Conservation (phyloP, 2,113 vertebrate genomes). For the Megaptera novaeangliae region DNA sequence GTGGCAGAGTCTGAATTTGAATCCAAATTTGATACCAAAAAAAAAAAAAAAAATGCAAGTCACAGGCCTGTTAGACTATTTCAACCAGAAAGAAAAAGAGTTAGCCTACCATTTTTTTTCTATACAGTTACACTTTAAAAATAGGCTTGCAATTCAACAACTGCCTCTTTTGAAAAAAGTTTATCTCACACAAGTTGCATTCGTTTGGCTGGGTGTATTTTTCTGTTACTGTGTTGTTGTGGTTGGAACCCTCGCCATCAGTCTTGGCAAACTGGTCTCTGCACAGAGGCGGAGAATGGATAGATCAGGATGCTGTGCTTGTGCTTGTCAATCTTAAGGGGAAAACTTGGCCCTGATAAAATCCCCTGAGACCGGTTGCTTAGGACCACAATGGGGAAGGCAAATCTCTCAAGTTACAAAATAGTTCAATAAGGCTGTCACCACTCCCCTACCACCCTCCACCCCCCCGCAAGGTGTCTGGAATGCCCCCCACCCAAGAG, state of each 20-base stretch:
- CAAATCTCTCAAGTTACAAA: background rate
- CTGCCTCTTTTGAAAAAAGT: background rate
- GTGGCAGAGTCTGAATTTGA: background rate
- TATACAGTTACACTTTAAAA: background rate
- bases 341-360: background rate
- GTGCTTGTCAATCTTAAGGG: background rate
- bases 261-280: background rate
- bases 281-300: background rate
- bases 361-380: background rate
- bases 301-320: background rate
- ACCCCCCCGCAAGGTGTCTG: background rate
- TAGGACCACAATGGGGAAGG: background rate
- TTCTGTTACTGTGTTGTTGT: background rate
- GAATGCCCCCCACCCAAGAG: background rate
- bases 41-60: background rate
- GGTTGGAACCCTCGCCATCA: background rate
- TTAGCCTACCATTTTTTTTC: background rate
- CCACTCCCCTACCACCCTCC: rapidly evolving
- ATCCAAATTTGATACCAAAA: background rate
- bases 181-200: background rate
- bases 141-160: background rate
- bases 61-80: background rate
- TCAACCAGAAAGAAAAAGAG: background rate
- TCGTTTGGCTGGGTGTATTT: background rate
- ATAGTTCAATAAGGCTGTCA: background rate